A percentile compares a stretch with the other conserved stretches of the same genome.
Evolutionary conservation across 2,797 vertebrate genomes (phyloP).

Genomic region (Sebastes variabilis): DNA sequence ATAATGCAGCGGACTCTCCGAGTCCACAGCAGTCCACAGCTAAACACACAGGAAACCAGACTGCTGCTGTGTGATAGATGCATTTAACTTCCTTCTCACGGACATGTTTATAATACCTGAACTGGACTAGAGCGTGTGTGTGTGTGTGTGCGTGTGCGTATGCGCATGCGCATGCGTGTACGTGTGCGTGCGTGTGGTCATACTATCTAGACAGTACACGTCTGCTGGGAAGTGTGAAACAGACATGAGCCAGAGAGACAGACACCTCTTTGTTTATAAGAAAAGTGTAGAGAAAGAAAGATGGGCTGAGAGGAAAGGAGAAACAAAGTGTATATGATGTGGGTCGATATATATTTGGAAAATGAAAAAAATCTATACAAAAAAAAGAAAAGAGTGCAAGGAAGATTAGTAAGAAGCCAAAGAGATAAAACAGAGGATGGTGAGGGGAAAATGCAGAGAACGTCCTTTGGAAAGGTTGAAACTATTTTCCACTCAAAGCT

Average conservation of each 20-base stretch:
- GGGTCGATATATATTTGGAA: background rate
- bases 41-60: conserved; percentile 28
- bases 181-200: background rate
- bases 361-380: background rate
- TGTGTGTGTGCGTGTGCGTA: background rate
- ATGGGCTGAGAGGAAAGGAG: background rate
- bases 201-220: conserved; percentile 23
- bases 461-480: background rate
- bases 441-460: background rate
- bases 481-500: conserved; percentile 21
- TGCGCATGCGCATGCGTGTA: conserved; percentile 10
- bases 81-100: conserved; percentile 46
- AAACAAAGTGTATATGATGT: background rate
- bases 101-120: conserved; percentile 65
- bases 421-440: conserved; percentile 1
- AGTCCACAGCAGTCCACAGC: background rate
- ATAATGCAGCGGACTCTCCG: background rate
- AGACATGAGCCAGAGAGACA: conserved; percentile 29
- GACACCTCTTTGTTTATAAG: conserved; percentile 24
- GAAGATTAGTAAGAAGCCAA: background rate
- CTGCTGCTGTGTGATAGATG: background rate
- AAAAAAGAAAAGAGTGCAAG: background rate
- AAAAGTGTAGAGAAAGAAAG: background rate
- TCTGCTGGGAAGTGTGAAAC: conserved; percentile 34
- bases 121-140: background rate